These are phyloP conservation scores for Ptiloglossa arizonensis DNA, from an alignment of 1,140 invertebrate species.

Conservation along the genomic window DNA sequence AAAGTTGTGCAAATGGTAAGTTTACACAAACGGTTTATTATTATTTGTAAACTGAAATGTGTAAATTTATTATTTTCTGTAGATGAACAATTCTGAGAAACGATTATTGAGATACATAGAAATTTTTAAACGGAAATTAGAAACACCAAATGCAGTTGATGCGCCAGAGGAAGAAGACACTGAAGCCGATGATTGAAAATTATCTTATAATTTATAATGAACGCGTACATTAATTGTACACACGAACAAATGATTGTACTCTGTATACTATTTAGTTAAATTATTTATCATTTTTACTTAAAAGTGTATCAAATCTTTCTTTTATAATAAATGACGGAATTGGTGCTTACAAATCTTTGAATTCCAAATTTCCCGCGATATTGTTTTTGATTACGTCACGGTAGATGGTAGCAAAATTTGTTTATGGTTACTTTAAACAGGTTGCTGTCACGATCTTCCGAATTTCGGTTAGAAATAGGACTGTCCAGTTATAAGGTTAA, in stretches of 20 bases:
- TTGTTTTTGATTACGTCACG: background rate
- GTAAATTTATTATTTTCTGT: slow-evolving; percentile 29
- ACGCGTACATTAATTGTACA: too few species aligned
- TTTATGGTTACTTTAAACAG: slow-evolving; percentile 31
- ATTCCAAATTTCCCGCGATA: background rate
- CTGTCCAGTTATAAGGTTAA: background rate
- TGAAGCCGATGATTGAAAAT: slow-evolving; percentile 34
- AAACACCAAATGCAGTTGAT: slow-evolving; percentile 1
- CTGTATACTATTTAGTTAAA: too few species aligned
- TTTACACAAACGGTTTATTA: background rate
- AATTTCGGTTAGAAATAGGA: background rate
- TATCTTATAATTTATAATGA: background rate
- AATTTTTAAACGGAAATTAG: slow-evolving; percentile 63
- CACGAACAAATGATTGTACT: too few species aligned
- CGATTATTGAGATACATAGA: slow-evolving; percentile 61
- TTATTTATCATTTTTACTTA: too few species aligned
- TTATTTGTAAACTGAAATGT: background rate
- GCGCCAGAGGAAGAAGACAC: slow-evolving; percentile 26
- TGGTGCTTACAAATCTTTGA: background rate
- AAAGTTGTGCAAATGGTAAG: slow-evolving; percentile 69
- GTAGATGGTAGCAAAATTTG: slow-evolving; percentile 23
- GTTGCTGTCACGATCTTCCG: background rate
- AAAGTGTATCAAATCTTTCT: too few species aligned
- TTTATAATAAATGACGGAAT: too few species aligned
- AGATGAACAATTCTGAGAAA: slow-evolving; percentile 62